A percentile compares a stretch with the other conserved stretches of the same genome.
These are phyloP conservation scores for Corbicula japonica DNA, from an alignment of 2,888 invertebrate species.

Conservation along the genomic window DNA sequence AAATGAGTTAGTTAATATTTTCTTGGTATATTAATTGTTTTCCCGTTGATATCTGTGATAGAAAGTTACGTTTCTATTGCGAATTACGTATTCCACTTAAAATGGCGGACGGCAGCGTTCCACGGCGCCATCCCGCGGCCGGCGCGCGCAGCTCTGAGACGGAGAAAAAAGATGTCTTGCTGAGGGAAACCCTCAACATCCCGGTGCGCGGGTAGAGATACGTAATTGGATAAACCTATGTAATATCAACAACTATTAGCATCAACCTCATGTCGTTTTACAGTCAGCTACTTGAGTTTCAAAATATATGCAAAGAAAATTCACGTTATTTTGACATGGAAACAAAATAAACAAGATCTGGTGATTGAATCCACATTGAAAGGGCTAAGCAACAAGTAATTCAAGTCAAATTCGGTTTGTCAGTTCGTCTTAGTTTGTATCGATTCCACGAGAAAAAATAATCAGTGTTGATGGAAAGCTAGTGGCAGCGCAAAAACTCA, in stretches of 20 bases:
- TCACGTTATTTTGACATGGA: constrained; percentile 56
- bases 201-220: constrained; percentile 52
- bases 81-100: constrained; percentile 51
- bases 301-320: constrained; percentile 55
- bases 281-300: constrained; percentile 55
- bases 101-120: constrained; percentile 52
- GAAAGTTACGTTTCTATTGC: constrained; percentile 56
- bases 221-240: constrained; percentile 66
- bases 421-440: constrained; percentile 34
- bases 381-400: constrained; percentile 10
- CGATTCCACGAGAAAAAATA: constrained; percentile 37
- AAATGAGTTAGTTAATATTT: constrained; percentile 56
- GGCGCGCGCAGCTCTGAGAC: constrained; percentile 32
- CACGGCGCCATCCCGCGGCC: constrained; percentile 57
- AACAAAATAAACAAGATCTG: constrained; percentile 58
- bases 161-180: constrained; percentile 52
- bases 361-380: constrained; percentile 58
- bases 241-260: constrained; percentile 61
- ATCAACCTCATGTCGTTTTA: constrained; percentile 54
- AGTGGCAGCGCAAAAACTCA: constrained; percentile 28
- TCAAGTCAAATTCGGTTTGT: constrained; percentile 47
- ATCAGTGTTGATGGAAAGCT: constrained; percentile 32
- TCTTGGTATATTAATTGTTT: constrained; percentile 64
- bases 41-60: constrained; percentile 53
- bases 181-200: constrained; percentile 45